These are phyloP conservation scores for Dendroctonus ponderosae DNA, from an alignment of 1,140 invertebrate genomes.

Conservation along the genomic window DNA sequence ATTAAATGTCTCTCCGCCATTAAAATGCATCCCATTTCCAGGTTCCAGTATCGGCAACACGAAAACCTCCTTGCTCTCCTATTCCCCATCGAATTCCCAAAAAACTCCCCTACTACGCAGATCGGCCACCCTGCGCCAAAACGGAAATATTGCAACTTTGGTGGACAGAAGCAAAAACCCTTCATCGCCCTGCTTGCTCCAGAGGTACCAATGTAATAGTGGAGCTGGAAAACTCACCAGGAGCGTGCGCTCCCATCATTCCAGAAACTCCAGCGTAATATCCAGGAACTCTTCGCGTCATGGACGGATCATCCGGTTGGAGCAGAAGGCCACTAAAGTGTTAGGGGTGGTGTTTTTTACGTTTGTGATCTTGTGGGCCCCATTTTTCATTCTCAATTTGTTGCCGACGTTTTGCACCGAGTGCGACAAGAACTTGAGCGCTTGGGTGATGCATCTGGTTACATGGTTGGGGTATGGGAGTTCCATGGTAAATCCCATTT, in stretches of 20 bases:
- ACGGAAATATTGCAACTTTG: conserved; percentile 37
- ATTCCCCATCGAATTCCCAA: conserved; percentile 45
- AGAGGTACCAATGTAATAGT: conserved; percentile 59
- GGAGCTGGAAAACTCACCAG: conserved; percentile 39
- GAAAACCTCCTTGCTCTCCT: conserved; percentile 51
- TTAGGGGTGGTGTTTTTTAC: conserved; percentile 91
- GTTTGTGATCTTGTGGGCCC: conserved; percentile 90
- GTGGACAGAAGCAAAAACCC: conserved; percentile 51
- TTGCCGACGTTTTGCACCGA: conserved; percentile 74
- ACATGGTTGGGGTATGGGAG: conserved; percentile 91
- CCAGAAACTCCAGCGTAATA: conserved; percentile 74
- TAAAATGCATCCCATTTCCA: conserved; percentile 10
- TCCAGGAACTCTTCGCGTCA: conserved; percentile 77
- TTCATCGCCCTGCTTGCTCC: conserved; percentile 53
- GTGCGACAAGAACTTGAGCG: conserved; percentile 71
- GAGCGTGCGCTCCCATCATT: conserved; percentile 62
- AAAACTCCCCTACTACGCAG: conserved; percentile 44
- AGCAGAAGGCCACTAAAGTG: conserved; percentile 94
- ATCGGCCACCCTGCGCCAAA: conserved; percentile 47
- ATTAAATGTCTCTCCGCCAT: too few species aligned
- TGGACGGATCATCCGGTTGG: conserved; percentile 75
- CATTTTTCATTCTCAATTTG: conserved; percentile 88
- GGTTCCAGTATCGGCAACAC: conserved; percentile 62
- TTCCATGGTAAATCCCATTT: conserved; percentile 91
- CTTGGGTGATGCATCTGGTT: conserved; percentile 79